These are phyloP conservation scores for Helobdella robusta DNA, from an alignment of 2,888 invertebrate species.

Conservation along the genomic window DNA sequence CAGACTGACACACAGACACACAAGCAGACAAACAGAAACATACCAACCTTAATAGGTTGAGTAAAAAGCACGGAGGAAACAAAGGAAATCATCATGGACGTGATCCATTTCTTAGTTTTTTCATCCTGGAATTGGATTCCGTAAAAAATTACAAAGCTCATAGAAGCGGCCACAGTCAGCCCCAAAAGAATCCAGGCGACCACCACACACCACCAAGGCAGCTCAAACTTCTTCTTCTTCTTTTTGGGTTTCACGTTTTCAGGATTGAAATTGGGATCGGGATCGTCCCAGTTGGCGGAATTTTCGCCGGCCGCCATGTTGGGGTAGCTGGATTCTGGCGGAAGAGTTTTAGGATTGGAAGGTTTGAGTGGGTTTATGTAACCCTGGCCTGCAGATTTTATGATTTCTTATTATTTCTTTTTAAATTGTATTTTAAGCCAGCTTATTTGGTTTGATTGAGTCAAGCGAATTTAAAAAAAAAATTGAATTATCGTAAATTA, in stretches of 20 bases:
- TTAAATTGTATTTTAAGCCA: too few species aligned
- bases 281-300: not conserved
- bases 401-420: too few species aligned
- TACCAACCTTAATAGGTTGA: constrained; percentile 52
- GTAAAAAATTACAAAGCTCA: constrained; percentile 51
- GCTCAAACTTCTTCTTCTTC: constrained; percentile 41
- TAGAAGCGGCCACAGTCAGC: constrained; percentile 44
- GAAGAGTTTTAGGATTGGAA: too few species aligned
- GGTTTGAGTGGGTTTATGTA: too few species aligned
- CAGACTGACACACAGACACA: not conserved
- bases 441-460: too few species aligned
- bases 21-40: too few species aligned
- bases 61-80: constrained; percentile 51
- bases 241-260: constrained; percentile 20
- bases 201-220: constrained; percentile 47
- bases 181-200: constrained; percentile 51
- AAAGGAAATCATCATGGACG: constrained; percentile 51
- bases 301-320: too few species aligned
- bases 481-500: too few species aligned
- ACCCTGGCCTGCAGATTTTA: too few species aligned
- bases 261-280: not conserved
- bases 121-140: constrained; percentile 52
- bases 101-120: constrained; percentile 52
- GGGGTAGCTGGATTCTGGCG: too few species aligned
- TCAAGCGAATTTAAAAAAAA: too few species aligned